phyloP scores from a whole-genome alignment of 2,888 invertebrate species.

The Drosophila formosana region DNA sequence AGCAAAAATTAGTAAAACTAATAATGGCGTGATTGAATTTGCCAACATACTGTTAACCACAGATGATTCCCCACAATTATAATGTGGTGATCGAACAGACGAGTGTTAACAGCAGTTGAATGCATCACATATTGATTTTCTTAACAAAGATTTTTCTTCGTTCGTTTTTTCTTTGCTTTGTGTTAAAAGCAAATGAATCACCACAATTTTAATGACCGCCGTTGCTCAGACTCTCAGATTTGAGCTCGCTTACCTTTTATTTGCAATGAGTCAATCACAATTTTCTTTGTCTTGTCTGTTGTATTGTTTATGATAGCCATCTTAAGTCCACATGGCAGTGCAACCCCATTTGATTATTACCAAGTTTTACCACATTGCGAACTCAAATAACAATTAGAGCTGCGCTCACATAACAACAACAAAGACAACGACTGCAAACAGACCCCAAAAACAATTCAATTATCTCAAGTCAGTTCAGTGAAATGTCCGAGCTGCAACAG shows the following conservation, averaged over 20 bases:
- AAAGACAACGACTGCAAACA: background rate
- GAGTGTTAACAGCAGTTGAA: no score
- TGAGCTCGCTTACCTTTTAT: conserved; percentile 1
- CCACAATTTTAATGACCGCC: no score
- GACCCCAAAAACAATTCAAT: conserved; percentile 56
- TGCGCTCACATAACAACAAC: background rate
- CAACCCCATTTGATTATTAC: conserved; percentile 12
- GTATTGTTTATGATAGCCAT: conserved; percentile 27
- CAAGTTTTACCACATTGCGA: conserved; percentile 8
- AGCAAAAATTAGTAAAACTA: no score
- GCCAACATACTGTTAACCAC: no score
- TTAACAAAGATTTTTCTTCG: no score
- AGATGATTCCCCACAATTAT: no score
- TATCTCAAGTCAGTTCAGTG: conserved; percentile 35
- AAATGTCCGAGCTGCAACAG: conserved; percentile 2
- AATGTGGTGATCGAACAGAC: no score
- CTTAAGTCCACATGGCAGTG: background rate
- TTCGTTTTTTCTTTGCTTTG: no score
- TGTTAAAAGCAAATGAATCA: no score
- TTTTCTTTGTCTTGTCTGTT: background rate
- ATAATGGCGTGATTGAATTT: background rate
- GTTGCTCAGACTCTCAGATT: no score
- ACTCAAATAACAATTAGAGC: conserved; percentile 46
- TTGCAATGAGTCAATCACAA: conserved; percentile 5
- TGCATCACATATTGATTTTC: no score